These are phyloP conservation scores for Eudyptes chrysolophus DNA, from an alignment of 2,113 vertebrate genomes.

Conservation along the genomic window DNA sequence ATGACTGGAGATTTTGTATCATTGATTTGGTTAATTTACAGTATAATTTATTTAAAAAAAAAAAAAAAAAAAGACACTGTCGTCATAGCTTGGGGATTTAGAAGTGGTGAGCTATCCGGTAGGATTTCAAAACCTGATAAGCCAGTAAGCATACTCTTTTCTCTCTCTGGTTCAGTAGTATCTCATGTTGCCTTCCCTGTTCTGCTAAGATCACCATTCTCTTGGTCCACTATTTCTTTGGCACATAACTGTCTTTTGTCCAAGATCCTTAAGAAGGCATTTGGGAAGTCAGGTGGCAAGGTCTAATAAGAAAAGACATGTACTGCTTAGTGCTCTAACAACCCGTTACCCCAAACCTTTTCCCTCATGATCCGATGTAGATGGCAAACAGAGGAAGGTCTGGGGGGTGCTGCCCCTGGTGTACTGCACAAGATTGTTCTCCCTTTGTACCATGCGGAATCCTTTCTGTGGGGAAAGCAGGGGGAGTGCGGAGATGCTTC, in stretches of 20 bases:
- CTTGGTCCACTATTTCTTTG: neutral
- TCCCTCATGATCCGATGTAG: neutral
- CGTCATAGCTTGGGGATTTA: neutral
- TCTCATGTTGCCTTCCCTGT: neutral
- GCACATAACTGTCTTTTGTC: neutral
- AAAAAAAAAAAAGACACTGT: too few species aligned
- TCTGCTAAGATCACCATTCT: neutral
- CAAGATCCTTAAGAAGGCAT: neutral
- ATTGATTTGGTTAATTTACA: neutral
- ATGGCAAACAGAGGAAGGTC: neutral
- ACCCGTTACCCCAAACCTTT: neutral
- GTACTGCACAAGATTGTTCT: neutral
- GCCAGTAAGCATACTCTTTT: neutral
- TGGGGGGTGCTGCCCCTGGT: neutral
- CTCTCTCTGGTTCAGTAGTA: neutral
- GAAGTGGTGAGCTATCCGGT: neutral
- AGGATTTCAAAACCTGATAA: neutral
- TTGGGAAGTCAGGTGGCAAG: neutral
- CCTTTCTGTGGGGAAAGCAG: neutral
- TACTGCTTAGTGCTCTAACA: neutral
- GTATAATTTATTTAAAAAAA: neutral
- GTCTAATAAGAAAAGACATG: neutral
- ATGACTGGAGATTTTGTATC: neutral
- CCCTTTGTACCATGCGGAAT: neutral
- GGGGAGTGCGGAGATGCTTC: neutral